A percentile compares a stretch with the other conserved stretches of the same genome.
Evolutionary conservation across 2,797 vertebrate species (phyloP).

Genomic region (Dermochelys coriacea): DNA sequence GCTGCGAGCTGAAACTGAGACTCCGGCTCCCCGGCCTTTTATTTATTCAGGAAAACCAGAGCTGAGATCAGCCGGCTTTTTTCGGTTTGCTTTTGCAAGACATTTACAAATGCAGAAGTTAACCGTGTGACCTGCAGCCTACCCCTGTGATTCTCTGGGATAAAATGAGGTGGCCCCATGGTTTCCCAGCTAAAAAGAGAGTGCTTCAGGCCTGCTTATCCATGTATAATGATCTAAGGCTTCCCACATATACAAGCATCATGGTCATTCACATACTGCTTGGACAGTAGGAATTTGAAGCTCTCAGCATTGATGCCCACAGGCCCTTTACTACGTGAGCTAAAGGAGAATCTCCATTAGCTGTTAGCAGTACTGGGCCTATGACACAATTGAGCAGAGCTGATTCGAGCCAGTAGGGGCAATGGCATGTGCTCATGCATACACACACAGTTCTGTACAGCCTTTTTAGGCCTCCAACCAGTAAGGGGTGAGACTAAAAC

Average conservation of each 20-base stretch:
- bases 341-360: background rate
- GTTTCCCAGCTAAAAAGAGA: background rate
- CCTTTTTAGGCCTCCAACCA: background rate
- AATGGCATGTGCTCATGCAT: background rate
- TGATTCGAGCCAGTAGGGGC: background rate
- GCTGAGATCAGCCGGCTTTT: background rate
- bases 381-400: background rate
- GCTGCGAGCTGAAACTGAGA: rapidly evolving
- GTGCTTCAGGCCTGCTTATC: background rate
- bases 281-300: background rate
- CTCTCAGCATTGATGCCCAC: background rate
- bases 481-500: background rate
- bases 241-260: background rate
- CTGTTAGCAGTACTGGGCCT: background rate
- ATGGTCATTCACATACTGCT: background rate
- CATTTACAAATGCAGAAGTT: background rate
- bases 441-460: background rate
- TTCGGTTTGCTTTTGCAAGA: background rate
- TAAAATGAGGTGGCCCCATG: background rate
- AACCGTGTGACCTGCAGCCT: background rate
- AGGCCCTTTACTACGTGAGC: background rate
- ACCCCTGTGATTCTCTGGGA: background rate
- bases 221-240: background rate
- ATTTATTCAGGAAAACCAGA: background rate
- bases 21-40: background rate